These are phyloP conservation scores for Loriculus beryllinus DNA, from an alignment of 2,797 vertebrate genomes.

Conservation along the genomic window DNA sequence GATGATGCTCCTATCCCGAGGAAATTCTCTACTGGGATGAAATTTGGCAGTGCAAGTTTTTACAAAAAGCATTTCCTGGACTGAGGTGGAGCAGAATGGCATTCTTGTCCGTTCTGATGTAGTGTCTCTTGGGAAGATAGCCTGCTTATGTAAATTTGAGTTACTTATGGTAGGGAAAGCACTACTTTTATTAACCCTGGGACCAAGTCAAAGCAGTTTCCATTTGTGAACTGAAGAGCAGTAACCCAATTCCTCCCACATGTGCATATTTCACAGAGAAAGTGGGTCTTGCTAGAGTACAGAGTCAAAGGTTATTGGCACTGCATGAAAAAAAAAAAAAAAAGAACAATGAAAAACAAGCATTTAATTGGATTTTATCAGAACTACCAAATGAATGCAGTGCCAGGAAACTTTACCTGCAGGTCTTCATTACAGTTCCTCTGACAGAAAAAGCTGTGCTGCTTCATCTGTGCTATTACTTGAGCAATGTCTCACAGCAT, in stretches of 20 bases:
- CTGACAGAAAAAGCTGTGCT: not conserved
- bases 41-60: not conserved
- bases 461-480: constrained; percentile 36
- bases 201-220: not conserved
- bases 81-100: not conserved
- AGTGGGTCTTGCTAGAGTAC: not conserved
- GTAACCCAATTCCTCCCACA: constrained; percentile 11
- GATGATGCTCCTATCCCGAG: not conserved
- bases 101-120: constrained; percentile 1
- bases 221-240: constrained; percentile 7
- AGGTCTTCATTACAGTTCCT: not conserved
- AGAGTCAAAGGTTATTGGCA: constrained; percentile 18
- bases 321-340: not conserved
- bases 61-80: constrained; percentile 14
- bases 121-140: not conserved
- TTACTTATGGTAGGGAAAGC: not conserved
- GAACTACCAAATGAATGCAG: not conserved
- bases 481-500: constrained; percentile 6
- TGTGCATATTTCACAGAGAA: not conserved
- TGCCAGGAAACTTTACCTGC: constrained; percentile 50
- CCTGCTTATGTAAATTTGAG: constrained; percentile 4
- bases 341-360: constrained; percentile 12
- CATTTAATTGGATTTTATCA: constrained; percentile 58
- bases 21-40: not conserved
- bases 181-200: constrained; percentile 2